Conservation (phyloP, 1,140 invertebrate genomes). For the Paraescarpia echinospica region DNA sequence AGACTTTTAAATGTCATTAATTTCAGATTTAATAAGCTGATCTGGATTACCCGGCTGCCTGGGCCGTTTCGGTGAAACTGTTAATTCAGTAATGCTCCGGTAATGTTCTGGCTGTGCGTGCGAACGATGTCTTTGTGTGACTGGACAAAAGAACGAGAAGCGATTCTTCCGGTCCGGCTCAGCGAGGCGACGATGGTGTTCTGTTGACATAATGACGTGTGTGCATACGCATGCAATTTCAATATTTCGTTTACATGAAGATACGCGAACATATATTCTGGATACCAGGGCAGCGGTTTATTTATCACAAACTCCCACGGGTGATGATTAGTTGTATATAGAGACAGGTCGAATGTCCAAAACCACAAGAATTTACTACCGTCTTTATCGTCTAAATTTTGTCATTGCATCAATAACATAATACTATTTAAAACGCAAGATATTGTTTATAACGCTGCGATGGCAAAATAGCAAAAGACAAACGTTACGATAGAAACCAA, state of each 20-base stretch:
- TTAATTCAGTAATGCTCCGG: not conserved
- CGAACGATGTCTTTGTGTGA: not conserved
- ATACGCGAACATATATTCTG: not conserved
- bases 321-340: not conserved
- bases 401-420: not conserved
- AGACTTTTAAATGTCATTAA: constrained; percentile 1
- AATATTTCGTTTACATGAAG: not conserved
- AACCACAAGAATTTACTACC: not conserved
- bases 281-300: not conserved
- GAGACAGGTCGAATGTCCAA: not conserved
- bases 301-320: not conserved
- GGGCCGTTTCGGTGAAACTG: not conserved
- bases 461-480: too few species aligned
- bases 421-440: not conserved
- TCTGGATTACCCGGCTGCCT: not conserved
- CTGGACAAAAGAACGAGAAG: not conserved
- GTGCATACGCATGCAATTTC: not conserved
- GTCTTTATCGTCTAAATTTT: not conserved
- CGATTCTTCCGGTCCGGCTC: not conserved
- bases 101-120: not conserved
- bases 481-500: too few species aligned
- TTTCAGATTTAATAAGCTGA: constrained; percentile 1
- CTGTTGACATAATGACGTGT: not conserved
- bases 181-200: not conserved
- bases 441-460: too few species aligned